Conservation (phyloP, 2,797 vertebrate species). For the Threskiornis aethiopicus region DNA sequence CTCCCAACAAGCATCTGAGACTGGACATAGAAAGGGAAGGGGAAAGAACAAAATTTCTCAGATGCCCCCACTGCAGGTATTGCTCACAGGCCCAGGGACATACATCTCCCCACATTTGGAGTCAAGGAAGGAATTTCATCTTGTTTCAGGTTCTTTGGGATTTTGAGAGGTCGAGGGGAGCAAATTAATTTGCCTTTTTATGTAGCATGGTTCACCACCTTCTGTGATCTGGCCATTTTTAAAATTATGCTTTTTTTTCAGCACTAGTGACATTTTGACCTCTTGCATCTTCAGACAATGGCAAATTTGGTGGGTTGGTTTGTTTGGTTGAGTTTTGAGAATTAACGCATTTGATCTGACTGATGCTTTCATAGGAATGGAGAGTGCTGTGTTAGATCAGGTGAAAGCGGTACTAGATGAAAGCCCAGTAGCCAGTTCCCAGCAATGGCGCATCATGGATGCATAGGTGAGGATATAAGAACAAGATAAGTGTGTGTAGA, state of each 20-base stretch:
- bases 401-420: not conserved
- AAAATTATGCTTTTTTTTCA: not conserved
- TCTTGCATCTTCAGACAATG: not conserved
- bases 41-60: not conserved
- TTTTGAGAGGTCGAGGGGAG: not conserved
- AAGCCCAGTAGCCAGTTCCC: not conserved
- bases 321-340: not conserved
- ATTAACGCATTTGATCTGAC: not conserved
- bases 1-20: not conserved
- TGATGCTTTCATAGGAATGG: not conserved
- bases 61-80: fast-evolving
- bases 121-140: not conserved
- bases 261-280: not conserved
- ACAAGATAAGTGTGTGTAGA: not conserved
- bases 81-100: not conserved
- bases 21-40: not conserved
- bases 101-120: not conserved
- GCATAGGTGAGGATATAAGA: fast-evolving
- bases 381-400: not conserved
- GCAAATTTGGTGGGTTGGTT: not conserved
- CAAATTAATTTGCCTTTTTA: not conserved
- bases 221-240: not conserved
- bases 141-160: not conserved
- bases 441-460: not conserved
- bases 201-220: not conserved